Evolutionary conservation across 1,140 invertebrate species (phyloP).

Genomic region (Chironomus tepperi): DNA sequence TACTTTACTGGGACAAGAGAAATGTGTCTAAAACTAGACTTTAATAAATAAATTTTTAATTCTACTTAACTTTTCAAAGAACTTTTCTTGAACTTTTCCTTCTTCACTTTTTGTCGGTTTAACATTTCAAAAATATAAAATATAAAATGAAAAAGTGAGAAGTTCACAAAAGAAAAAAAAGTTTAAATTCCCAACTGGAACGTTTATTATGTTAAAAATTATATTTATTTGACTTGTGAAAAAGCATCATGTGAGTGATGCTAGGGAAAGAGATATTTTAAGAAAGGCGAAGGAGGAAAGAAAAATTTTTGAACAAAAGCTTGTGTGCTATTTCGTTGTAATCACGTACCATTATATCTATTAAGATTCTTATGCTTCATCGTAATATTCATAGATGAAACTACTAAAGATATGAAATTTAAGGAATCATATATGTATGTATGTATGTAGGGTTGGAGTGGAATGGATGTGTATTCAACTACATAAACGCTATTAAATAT

Average conservation of each 20-base stretch:
- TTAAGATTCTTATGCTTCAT: slow-evolving; percentile 12
- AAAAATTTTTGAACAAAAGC: background rate
- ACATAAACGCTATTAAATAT: slow-evolving; percentile 10
- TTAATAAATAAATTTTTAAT: too few relatives aligned
- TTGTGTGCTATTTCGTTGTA: slow-evolving; percentile 16
- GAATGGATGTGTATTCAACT: background rate
- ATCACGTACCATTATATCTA: slow-evolving; percentile 16
- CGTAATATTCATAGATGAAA: background rate
- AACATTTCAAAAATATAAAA: too few relatives aligned
- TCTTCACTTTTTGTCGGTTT: too few relatives aligned
- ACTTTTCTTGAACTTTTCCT: too few relatives aligned
- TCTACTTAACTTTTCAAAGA: too few relatives aligned
- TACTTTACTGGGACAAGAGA: too few relatives aligned
- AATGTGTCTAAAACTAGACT: too few relatives aligned
- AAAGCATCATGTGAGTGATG: background rate
- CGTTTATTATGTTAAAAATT: slow-evolving; percentile 22
- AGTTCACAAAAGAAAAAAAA: background rate
- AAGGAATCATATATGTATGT: background rate
- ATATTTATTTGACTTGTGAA: slow-evolving; percentile 17
- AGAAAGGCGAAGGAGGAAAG: background rate
- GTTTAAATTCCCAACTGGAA: background rate
- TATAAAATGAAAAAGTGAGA: background rate
- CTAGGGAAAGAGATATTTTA: background rate
- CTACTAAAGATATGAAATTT: background rate
- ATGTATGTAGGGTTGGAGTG: background rate